Percentiles rank a stretch among this genome's conserved stretches.
Evolutionary conservation across 2,888 invertebrate genomes (phyloP).

Genomic region (Napeogenes inachia): DNA sequence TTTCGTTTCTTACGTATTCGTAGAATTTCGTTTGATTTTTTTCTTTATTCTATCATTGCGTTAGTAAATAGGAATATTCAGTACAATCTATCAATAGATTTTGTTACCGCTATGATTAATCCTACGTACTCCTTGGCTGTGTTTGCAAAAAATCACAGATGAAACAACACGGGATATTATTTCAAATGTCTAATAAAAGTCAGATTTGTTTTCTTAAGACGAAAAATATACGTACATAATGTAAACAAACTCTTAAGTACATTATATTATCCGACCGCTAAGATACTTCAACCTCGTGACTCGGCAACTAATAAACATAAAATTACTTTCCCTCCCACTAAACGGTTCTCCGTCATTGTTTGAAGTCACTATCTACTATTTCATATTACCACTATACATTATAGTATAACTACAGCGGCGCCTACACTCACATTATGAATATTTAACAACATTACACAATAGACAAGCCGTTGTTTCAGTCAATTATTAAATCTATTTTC

Average conservation of each 20-base stretch:
- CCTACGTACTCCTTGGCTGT: too few species aligned
- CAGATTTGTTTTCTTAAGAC: too few species aligned
- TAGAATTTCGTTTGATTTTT: neutral
- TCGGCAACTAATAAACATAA: conserved; percentile 45
- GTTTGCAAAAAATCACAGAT: too few species aligned
- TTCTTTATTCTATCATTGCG: neutral
- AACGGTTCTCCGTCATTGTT: conserved; percentile 61
- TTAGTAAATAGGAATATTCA: neutral
- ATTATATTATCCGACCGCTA: conserved; percentile 3
- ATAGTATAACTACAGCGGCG: conserved; percentile 38
- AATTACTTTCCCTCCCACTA: conserved; percentile 60
- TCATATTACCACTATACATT: conserved; percentile 34
- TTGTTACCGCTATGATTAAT: too few species aligned
- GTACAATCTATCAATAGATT: too few species aligned
- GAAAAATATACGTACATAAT: too few species aligned
- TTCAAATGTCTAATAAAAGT: too few species aligned
- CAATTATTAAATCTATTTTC: conserved; percentile 18
- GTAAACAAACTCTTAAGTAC: neutral
- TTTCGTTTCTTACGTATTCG: neutral
- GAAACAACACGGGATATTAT: too few species aligned
- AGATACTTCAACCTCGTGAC: conserved; percentile 16
- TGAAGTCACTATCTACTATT: conserved; percentile 49
- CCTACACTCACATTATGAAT: conserved; percentile 54
- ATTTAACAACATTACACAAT: conserved; percentile 31
- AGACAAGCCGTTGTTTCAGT: conserved; percentile 18